Evolutionary conservation across 2,797 vertebrate species (phyloP).

Genomic region (Epinephelus awoara): DNA sequence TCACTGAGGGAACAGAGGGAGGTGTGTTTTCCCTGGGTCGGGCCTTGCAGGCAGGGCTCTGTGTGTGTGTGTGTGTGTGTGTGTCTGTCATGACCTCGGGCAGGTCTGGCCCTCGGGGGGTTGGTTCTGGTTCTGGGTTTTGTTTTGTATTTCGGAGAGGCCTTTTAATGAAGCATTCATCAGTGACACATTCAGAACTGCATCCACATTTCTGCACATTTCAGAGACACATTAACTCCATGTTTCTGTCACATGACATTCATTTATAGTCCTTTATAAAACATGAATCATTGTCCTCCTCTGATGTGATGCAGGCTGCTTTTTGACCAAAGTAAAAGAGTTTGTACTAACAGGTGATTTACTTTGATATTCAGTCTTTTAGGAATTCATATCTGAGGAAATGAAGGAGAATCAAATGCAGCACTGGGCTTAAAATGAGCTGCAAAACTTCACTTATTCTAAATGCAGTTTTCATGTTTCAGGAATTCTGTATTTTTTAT

Average conservation of each 20-base stretch:
- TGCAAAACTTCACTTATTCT: neutral
- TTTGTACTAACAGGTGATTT: neutral
- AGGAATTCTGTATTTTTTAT: neutral
- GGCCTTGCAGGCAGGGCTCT: constrained; percentile 40
- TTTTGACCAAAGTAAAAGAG: neutral
- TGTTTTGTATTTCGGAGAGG: neutral
- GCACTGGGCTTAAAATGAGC: too few relatives aligned
- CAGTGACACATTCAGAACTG: constrained; percentile 10
- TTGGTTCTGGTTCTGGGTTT: constrained; percentile 1
- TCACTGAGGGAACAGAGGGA: neutral
- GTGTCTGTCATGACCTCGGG: constrained; percentile 31
- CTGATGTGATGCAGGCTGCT: neutral
- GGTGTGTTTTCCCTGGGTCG: constrained; percentile 36
- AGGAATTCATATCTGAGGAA: neutral
- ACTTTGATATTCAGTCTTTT: neutral
- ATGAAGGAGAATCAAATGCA: neutral
- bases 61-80: constrained; percentile 16
- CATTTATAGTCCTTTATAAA: neutral
- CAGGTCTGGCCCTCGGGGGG: too few relatives aligned
- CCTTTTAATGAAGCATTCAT: neutral
- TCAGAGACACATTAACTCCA: neutral
- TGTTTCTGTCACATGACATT: neutral
- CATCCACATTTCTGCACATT: neutral
- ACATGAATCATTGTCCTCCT: neutral
- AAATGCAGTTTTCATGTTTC: neutral